Evolutionary conservation across 1,140 invertebrate genomes (phyloP).

Genomic region (Drosophila busckii): DNA sequence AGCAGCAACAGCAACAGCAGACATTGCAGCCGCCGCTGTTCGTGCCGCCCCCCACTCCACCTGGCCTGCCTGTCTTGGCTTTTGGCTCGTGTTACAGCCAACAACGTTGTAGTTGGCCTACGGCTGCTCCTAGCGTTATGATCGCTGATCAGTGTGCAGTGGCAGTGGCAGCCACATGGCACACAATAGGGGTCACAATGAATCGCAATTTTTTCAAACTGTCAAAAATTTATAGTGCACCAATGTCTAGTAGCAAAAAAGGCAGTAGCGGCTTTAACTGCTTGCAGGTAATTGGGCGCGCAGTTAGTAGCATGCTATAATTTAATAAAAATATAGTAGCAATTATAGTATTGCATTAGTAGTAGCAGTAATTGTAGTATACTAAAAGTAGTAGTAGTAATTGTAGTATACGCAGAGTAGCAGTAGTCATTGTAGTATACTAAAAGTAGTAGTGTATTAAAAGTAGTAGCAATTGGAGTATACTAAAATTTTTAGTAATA

Average conservation of each 20-base stretch:
- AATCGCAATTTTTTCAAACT: conserved; percentile 77
- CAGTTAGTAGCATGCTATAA: not conserved
- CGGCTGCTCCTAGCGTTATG: conserved; percentile 44
- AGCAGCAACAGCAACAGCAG: conserved; percentile 17
- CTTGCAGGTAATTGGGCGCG: not conserved
- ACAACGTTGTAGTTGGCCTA: too few species aligned
- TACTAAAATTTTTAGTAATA: too few species aligned
- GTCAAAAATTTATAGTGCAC: conserved; percentile 75
- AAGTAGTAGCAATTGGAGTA: too few species aligned
- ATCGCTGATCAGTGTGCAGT: conserved; percentile 61
- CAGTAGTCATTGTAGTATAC: too few species aligned
- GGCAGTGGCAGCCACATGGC: conserved; percentile 35
- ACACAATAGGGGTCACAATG: conserved; percentile 78
- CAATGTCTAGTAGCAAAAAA: conserved; percentile 21
- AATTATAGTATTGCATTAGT: not conserved
- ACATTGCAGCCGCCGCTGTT: conserved; percentile 10
- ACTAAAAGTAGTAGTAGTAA: too few species aligned
- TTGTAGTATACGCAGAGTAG: too few species aligned
- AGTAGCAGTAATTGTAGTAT: not conserved
- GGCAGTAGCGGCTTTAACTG: conserved; percentile 31
- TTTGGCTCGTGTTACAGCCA: conserved; percentile 75
- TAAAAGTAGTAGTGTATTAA: too few species aligned
- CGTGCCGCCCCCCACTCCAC: conserved; percentile 35
- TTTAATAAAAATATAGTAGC: not conserved
- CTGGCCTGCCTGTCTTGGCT: conserved; percentile 7